Percentiles rank a stretch among this genome's conserved stretches.
Evolutionary conservation across 1,140 invertebrate species (phyloP).

Genomic region (Aphelinus atriplicis): DNA sequence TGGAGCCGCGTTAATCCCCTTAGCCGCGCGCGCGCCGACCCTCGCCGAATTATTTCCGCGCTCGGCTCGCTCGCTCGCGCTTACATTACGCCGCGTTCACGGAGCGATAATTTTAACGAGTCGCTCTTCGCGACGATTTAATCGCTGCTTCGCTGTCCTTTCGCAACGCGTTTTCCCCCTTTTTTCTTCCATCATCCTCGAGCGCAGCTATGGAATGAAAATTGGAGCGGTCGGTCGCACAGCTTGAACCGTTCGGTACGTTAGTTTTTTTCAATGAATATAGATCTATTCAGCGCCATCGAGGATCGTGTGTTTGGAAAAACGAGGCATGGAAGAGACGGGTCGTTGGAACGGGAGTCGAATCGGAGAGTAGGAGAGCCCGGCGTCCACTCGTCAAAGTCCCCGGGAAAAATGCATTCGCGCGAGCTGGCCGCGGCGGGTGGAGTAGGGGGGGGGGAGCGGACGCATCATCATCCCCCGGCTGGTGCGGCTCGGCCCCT

Average conservation of each 20-base stretch:
- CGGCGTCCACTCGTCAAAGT: conserved; percentile 61
- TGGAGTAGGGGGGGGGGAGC: conserved; percentile 43
- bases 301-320: too few relatives aligned
- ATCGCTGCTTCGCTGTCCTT: too few relatives aligned
- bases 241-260: neutral
- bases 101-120: too few relatives aligned
- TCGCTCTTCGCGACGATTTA: too few relatives aligned
- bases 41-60: conserved; percentile 15
- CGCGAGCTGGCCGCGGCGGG: conserved; percentile 15
- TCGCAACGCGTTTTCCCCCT: too few relatives aligned
- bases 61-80: neutral
- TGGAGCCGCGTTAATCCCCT: too few relatives aligned
- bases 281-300: too few relatives aligned
- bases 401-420: conserved; percentile 49
- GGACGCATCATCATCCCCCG: conserved; percentile 39
- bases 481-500: neutral
- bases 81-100: too few relatives aligned
- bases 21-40: neutral
- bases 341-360: too few relatives aligned
- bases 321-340: too few relatives aligned
- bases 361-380: neutral
- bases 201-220: neutral
- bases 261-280: too few relatives aligned
- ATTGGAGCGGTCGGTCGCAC: neutral
- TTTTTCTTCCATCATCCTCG: too few relatives aligned